Percentiles rank a stretch among this genome's conserved stretches.
Conservation (phyloP, 1,140 invertebrate species). For the Halesus radiatus region DNA sequence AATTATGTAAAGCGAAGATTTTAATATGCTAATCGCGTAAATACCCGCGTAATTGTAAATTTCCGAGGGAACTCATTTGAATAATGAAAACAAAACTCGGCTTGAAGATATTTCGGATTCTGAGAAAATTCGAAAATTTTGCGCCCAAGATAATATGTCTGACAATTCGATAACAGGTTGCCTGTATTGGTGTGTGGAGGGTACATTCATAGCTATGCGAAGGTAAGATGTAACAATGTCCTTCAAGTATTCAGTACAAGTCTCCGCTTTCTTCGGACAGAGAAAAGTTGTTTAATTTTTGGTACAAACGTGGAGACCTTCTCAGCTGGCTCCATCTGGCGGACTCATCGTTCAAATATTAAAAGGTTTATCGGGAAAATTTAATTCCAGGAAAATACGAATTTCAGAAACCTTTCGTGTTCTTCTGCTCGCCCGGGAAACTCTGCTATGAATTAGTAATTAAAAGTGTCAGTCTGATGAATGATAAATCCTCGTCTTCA, state of each 20-base stretch:
- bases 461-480: constrained; percentile 40
- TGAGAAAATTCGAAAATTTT: too few species aligned
- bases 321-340: constrained; percentile 23
- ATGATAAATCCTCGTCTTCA: constrained; percentile 33
- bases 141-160: constrained; percentile 30
- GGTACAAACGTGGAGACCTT: constrained; percentile 40
- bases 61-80: constrained; percentile 38
- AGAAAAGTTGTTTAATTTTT: constrained; percentile 53
- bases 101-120: constrained; percentile 29
- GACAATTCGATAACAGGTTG: constrained; percentile 48
- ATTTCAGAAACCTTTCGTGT: constrained; percentile 1
- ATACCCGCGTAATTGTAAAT: constrained; percentile 39
- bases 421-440: constrained; percentile 1
- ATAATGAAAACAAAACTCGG: constrained; percentile 43
- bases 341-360: constrained; percentile 42
- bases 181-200: constrained; percentile 34
- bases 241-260: constrained; percentile 9
- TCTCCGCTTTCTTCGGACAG: constrained; percentile 32
- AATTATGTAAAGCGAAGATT: constrained; percentile 38
- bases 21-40: constrained; percentile 30
- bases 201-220: too few species aligned
- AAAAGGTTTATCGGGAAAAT: constrained; percentile 35
- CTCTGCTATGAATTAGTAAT: constrained; percentile 34
- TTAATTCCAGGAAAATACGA: constrained; percentile 12
- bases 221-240: neutral